Percentiles rank a stretch among this genome's conserved stretches.
Evolutionary conservation across 2,888 invertebrate species (phyloP).

Genomic region (Neuroscelio doddi): DNA sequence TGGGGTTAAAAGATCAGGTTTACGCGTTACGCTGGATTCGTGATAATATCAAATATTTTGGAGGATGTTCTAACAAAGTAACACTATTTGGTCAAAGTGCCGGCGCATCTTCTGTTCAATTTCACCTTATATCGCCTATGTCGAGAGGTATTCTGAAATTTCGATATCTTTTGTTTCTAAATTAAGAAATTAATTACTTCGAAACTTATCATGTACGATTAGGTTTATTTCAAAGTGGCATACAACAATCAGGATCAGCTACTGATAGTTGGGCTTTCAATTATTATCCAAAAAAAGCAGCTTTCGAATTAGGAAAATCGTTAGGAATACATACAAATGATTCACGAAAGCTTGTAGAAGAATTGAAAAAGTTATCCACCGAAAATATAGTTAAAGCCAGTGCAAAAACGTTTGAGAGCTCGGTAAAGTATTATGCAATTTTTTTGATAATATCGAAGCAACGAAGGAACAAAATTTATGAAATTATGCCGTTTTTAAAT

Average conservation of each 20-base stretch:
- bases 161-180: too few species aligned
- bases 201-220: background rate
- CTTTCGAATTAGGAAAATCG: slow-evolving; percentile 59
- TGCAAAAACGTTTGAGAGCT: slow-evolving; percentile 35
- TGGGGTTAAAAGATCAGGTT: slow-evolving; percentile 63
- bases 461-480: background rate
- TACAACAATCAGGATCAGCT: slow-evolving; percentile 58
- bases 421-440: slow-evolving; percentile 37
- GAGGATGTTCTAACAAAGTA: slow-evolving; percentile 60
- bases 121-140: slow-evolving; percentile 65
- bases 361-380: slow-evolving; percentile 50
- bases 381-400: slow-evolving; percentile 55
- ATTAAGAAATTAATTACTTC: too few species aligned
- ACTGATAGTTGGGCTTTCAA: slow-evolving; percentile 51
- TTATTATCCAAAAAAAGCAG: slow-evolving; percentile 50
- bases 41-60: slow-evolving; percentile 63
- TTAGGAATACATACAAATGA: slow-evolving; percentile 60
- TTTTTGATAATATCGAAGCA: background rate
- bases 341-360: slow-evolving; percentile 53
- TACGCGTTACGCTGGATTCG: slow-evolving; percentile 63
- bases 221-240: slow-evolving; percentile 60
- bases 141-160: slow-evolving; percentile 54
- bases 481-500: background rate
- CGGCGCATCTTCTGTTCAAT: slow-evolving; percentile 58
- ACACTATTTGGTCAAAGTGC: slow-evolving; percentile 59